These are phyloP conservation scores for Neuroscelio doddi DNA, from an alignment of 2,888 invertebrate genomes.

Conservation along the genomic window DNA sequence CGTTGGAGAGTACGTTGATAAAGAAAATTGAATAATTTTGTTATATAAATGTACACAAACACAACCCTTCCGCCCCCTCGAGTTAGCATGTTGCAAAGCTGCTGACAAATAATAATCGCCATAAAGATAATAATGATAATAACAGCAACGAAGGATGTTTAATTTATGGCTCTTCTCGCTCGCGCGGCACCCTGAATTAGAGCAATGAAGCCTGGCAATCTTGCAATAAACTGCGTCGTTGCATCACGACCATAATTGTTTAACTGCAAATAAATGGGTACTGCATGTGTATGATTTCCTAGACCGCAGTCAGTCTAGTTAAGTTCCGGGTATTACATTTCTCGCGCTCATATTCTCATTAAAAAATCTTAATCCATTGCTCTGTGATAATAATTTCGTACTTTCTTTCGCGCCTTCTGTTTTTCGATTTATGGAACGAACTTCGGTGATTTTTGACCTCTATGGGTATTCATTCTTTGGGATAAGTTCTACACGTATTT, in stretches of 20 bases:
- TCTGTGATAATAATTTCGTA: conserved; percentile 24
- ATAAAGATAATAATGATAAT: conserved; percentile 31
- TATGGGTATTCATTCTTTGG: no score
- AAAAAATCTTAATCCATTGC: conserved; percentile 31
- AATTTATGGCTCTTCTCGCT: conserved; percentile 25
- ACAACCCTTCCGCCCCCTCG: neutral
- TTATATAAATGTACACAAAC: neutral
- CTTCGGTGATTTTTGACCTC: no score
- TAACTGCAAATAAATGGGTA: conserved; percentile 39
- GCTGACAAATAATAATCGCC: conserved; percentile 30
- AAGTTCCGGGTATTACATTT: conserved; percentile 39
- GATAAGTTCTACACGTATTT: no score
- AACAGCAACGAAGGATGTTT: conserved; percentile 22
- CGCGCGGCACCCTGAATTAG: conserved; percentile 27
- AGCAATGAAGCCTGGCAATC: conserved; percentile 35
- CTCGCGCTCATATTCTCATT: conserved; percentile 35
- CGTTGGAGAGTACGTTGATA: no score
- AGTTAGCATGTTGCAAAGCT: conserved; percentile 2
- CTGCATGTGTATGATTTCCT: conserved; percentile 29
- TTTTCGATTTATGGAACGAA: no score
- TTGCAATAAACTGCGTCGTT: conserved; percentile 33
- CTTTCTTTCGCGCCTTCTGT: no score
- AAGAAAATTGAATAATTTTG: neutral
- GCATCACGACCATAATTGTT: conserved; percentile 28
- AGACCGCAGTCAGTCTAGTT: conserved; percentile 30